Conservation (phyloP, 2,797 vertebrate species). For the Tapirus indicus region DNA sequence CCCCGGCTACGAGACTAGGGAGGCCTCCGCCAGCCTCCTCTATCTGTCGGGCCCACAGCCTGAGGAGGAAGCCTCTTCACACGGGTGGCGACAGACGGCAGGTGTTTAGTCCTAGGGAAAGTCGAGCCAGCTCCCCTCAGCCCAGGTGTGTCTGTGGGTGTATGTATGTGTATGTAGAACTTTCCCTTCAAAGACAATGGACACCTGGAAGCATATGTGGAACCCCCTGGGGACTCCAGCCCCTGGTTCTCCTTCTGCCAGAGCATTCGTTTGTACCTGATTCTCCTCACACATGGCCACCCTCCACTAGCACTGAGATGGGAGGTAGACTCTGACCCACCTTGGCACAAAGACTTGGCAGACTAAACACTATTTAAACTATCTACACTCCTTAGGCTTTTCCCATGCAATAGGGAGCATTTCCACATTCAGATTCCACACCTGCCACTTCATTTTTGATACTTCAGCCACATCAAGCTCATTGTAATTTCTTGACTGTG, state of each 20-base stretch:
- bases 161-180: neutral
- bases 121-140: neutral
- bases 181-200: conserved; percentile 45
- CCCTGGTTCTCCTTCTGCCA: neutral
- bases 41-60: conserved; percentile 41
- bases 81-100: neutral
- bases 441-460: neutral
- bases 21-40: neutral
- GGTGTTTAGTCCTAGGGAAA: neutral
- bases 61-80: conserved; percentile 37
- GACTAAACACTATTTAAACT: neutral
- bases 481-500: neutral
- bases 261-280: neutral
- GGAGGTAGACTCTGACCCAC: neutral
- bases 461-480: neutral
- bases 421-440: neutral
- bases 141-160: neutral
- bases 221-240: neutral
- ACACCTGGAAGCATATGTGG: neutral
- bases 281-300: neutral
- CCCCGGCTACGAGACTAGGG: neutral
- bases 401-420: too few relatives aligned
- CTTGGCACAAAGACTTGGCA: neutral
- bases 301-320: neutral
- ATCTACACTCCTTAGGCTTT: neutral